Percentiles rank a stretch among this genome's conserved stretches.
Conservation (phyloP, 2,888 invertebrate genomes). For the Allophyes oxyacanthae region DNA sequence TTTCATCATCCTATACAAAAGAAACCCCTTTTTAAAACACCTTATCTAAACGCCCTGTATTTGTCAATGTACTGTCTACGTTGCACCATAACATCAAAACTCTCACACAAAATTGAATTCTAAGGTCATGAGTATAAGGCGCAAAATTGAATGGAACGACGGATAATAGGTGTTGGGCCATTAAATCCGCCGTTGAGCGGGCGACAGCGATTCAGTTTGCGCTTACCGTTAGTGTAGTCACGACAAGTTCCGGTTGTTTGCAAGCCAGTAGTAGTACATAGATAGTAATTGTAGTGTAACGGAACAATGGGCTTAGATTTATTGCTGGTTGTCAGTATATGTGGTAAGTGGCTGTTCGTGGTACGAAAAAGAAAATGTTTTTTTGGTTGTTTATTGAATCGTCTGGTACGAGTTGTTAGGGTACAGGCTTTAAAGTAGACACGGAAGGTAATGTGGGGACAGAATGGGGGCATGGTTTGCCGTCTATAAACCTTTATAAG, state of each 20-base stretch:
- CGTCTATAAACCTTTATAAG: too few species aligned
- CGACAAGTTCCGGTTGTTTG: slow-evolving; percentile 55
- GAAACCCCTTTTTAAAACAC: slow-evolving; percentile 51
- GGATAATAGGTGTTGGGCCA: slow-evolving; percentile 53
- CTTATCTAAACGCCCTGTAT: slow-evolving; percentile 60
- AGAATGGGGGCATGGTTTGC: too few species aligned
- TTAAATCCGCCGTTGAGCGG: slow-evolving; percentile 46
- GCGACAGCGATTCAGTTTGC: slow-evolving; percentile 56
- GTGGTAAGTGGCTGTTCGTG: slow-evolving; percentile 21
- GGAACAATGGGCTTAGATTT: slow-evolving; percentile 46
- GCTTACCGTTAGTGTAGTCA: slow-evolving; percentile 52
- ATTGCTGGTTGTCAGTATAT: slow-evolving; percentile 26
- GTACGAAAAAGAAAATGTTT: slow-evolving; percentile 31
- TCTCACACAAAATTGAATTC: slow-evolving; percentile 7
- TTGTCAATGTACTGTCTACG: slow-evolving; percentile 55
- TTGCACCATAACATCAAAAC: slow-evolving; percentile 35
- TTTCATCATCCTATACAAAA: slow-evolving; percentile 58
- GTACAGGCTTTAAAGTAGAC: too few species aligned
- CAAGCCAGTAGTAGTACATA: slow-evolving; percentile 27
- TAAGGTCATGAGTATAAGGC: not conserved
- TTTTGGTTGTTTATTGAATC: slow-evolving; percentile 36
- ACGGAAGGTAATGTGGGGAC: too few species aligned
- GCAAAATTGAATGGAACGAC: slow-evolving; percentile 6
- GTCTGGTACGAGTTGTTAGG: slow-evolving; percentile 19
- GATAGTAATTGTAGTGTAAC: slow-evolving; percentile 43